These are phyloP conservation scores for Thyatira batis DNA, from an alignment of 2,888 invertebrate species.

Conservation along the genomic window DNA sequence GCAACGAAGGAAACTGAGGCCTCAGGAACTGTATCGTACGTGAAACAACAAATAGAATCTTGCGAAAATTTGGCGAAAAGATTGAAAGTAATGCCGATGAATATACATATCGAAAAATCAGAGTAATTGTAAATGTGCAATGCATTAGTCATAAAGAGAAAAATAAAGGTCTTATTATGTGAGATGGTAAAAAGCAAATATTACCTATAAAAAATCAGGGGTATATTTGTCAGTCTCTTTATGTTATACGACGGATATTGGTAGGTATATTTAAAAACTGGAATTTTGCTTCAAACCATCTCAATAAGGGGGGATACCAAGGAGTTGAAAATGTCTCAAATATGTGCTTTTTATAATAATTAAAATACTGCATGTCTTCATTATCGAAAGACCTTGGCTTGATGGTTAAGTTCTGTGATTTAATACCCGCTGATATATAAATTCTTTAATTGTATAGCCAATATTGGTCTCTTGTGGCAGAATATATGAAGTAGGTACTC, in stretches of 20 bases:
- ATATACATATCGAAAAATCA: constrained; percentile 21
- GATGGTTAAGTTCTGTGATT: background rate
- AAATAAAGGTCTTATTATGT: background rate
- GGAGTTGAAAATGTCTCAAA: too few relatives aligned
- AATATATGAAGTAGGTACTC: too few relatives aligned
- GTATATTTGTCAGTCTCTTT: too few relatives aligned
- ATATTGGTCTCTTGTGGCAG: background rate
- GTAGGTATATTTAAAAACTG: too few relatives aligned
- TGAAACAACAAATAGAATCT: constrained; percentile 88
- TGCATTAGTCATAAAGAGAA: background rate
- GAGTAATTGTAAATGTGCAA: background rate
- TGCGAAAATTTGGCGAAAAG: constrained; percentile 82
- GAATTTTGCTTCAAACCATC: too few relatives aligned
- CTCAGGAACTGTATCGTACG: constrained; percentile 89
- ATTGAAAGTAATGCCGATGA: constrained; percentile 80
- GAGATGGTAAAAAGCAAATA: too few relatives aligned
- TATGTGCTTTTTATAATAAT: too few relatives aligned
- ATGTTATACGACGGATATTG: too few relatives aligned
- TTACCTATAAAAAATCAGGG: too few relatives aligned
- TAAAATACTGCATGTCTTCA: too few relatives aligned
- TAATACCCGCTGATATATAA: background rate
- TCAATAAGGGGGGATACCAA: too few relatives aligned
- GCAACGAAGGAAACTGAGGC: constrained; percentile 86
- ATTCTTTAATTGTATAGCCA: background rate
- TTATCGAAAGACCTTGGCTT: too few relatives aligned